Evolutionary conservation across 2,888 invertebrate species (phyloP).

Genomic region (Mythimna pallens): DNA sequence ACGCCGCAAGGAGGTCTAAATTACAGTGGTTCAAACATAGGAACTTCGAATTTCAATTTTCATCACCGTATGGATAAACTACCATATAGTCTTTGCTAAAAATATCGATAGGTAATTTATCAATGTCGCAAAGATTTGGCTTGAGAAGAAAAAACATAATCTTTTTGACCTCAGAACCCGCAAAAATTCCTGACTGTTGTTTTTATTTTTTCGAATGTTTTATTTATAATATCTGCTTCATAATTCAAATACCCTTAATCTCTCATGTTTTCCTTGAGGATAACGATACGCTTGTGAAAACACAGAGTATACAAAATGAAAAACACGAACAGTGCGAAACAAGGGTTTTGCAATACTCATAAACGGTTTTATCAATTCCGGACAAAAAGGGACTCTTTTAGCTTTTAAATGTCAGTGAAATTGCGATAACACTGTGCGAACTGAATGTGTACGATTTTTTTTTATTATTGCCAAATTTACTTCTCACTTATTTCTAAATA

Average conservation of each 20-base stretch:
- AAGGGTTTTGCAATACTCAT: conserved; percentile 46
- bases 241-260: conserved; percentile 24
- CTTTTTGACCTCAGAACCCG: conserved; percentile 45
- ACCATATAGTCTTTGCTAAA: conserved; percentile 21
- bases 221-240: conserved; percentile 43
- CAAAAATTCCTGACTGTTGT: conserved; percentile 28
- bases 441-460: conserved; percentile 30
- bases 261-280: conserved; percentile 14
- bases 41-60: no score
- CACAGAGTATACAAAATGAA: conserved; percentile 26
- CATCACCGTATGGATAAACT: neutral
- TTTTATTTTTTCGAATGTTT: conserved; percentile 31
- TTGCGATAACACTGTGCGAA: conserved; percentile 24
- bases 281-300: conserved; percentile 32
- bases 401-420: conserved; percentile 40
- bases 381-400: conserved; percentile 26
- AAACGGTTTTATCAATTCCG: conserved; percentile 49
- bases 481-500: conserved; percentile 1
- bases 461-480: neutral
- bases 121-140: conserved; percentile 46
- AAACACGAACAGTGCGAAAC: conserved; percentile 36
- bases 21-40: no score
- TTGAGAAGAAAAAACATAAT: conserved; percentile 51
- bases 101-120: conserved; percentile 53
- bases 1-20: no score